phyloP scores from a whole-genome alignment of 2,888 invertebrate species.

The Nymphalis polychloros region DNA sequence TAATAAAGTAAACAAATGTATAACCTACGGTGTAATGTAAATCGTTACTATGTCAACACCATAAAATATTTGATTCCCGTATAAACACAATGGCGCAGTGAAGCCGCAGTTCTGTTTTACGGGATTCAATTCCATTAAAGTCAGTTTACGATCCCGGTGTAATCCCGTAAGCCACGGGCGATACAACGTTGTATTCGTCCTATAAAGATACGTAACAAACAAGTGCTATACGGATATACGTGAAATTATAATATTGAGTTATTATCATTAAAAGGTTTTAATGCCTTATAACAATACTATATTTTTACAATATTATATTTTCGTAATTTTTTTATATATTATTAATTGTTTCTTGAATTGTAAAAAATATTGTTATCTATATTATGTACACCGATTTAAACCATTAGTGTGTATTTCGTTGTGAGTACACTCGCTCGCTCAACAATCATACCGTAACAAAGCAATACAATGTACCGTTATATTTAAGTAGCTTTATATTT shows the following conservation, averaged over 20 bases:
- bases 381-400: too few species aligned
- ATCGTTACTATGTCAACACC: slow-evolving; percentile 7
- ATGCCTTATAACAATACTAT: not conserved
- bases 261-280: not conserved
- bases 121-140: slow-evolving; percentile 66
- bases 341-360: too few species aligned
- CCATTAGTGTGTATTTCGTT: too few species aligned
- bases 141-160: slow-evolving; percentile 56
- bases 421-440: too few species aligned
- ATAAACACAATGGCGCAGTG: slow-evolving; percentile 23
- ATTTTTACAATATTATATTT: too few species aligned
- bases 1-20: not conserved
- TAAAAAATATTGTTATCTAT: too few species aligned
- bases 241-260: not conserved
- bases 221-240: not conserved
- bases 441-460: too few species aligned
- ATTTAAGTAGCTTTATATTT: too few species aligned
- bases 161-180: slow-evolving; percentile 34
- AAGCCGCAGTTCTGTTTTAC: slow-evolving; percentile 58
- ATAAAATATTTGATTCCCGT: slow-evolving; percentile 7
- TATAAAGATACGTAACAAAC: not conserved
- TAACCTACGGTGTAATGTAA: not conserved
- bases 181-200: not conserved
- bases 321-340: too few species aligned
- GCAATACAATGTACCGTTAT: too few species aligned